Percentiles rank a stretch among this genome's conserved stretches.
Evolutionary conservation across 2,888 invertebrate species (phyloP).

Genomic region (Danaus chrysippus): DNA sequence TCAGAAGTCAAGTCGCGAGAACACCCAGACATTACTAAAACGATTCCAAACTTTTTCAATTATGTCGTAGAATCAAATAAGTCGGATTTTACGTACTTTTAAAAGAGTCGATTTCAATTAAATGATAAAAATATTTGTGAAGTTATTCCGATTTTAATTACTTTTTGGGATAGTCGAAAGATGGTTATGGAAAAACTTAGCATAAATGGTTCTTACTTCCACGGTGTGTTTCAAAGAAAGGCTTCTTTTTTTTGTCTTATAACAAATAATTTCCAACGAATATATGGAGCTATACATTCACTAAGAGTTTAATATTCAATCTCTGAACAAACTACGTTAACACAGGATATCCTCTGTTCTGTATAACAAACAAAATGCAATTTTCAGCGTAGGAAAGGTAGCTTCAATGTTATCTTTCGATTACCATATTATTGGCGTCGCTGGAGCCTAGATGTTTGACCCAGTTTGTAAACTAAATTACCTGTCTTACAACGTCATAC

Average conservation of each 20-base stretch:
- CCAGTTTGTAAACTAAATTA: conserved; percentile 9
- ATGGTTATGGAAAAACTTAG: too few species aligned
- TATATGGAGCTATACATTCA: too few species aligned
- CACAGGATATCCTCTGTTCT: neutral
- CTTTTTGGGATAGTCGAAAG: too few species aligned
- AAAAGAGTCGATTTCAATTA: too few species aligned
- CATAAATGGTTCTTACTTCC: too few species aligned
- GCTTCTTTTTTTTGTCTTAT: neutral
- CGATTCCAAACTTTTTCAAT: neutral
- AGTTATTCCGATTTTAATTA: too few species aligned
- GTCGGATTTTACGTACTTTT: neutral
- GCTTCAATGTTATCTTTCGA: conserved; percentile 40
- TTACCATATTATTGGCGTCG: conserved; percentile 46
- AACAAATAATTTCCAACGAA: neutral
- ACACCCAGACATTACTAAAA: neutral
- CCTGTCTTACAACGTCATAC: neutral
- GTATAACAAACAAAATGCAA: neutral
- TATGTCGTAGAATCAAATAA: neutral
- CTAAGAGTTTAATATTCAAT: neutral
- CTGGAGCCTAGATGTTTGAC: conserved; percentile 4
- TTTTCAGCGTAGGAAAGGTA: conserved; percentile 14
- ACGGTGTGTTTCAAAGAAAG: too few species aligned
- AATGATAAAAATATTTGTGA: too few species aligned
- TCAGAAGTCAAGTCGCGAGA: neutral
- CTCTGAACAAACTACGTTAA: neutral